Evolutionary conservation across 2,113 vertebrate genomes (phyloP).

Genomic region (Engystomops pustulosus): DNA sequence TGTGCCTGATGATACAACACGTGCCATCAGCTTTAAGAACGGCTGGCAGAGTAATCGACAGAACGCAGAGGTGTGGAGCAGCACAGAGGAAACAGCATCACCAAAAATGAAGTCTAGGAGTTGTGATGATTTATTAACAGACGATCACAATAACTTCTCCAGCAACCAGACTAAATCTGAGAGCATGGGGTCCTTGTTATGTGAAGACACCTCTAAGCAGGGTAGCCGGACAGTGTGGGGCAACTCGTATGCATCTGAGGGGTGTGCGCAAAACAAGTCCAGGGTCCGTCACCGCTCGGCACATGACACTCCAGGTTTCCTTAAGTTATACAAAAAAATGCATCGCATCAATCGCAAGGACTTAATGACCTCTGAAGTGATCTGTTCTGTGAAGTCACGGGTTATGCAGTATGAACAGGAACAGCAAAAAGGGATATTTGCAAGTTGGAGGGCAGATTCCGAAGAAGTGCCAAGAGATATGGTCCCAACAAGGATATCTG

Average conservation of each 20-base stretch:
- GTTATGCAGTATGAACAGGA: constrained; percentile 89
- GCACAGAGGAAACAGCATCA: constrained; percentile 77
- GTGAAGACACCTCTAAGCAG: constrained; percentile 77
- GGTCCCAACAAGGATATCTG: constrained; percentile 90
- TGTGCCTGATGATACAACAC: constrained; percentile 79
- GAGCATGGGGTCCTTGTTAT: constrained; percentile 85
- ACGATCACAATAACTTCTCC: constrained; percentile 72
- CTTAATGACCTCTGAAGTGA: constrained; percentile 87
- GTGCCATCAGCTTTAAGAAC: constrained; percentile 82
- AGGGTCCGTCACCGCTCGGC: constrained; percentile 81
- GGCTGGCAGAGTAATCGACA: constrained; percentile 85
- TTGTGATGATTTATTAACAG: constrained; percentile 84
- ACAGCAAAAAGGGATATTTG: constrained; percentile 74
- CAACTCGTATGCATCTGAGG: constrained; percentile 59
- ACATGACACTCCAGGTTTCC: constrained; percentile 86
- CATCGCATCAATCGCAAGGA: constrained; percentile 92
- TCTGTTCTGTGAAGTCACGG: constrained; percentile 89
- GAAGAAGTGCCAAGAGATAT: constrained; percentile 87
- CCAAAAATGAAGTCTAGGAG: constrained; percentile 89
- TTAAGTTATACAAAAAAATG: constrained; percentile 94
- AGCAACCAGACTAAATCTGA: constrained; percentile 83
- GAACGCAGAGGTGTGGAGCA: constrained; percentile 88
- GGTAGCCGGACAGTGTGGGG: constrained; percentile 69
- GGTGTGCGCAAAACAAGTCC: constrained; percentile 67
- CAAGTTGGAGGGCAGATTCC: constrained; percentile 77